Conservation (phyloP, 2,113 vertebrate genomes). For the Eleginops maclovinus region DNA sequence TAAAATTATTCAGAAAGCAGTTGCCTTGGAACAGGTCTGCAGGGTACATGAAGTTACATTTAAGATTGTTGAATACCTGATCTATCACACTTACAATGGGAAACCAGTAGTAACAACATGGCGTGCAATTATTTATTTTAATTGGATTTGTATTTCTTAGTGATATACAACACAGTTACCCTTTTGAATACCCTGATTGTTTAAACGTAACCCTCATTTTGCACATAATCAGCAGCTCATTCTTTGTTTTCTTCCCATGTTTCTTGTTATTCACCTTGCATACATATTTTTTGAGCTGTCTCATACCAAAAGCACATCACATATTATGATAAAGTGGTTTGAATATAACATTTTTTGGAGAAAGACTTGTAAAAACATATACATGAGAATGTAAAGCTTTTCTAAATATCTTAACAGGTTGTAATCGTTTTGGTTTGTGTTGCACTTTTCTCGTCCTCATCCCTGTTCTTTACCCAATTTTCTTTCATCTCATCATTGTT, state of each 20-base stretch:
- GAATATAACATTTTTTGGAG: too few species aligned
- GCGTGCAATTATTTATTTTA: neutral
- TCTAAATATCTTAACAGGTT: neutral
- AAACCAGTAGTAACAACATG: neutral
- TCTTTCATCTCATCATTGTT: neutral
- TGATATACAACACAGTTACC: neutral
- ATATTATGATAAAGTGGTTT: too few species aligned
- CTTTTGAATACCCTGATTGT: neutral
- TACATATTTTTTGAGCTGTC: neutral
- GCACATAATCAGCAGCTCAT: neutral
- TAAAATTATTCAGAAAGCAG: neutral
- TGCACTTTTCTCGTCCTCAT: neutral
- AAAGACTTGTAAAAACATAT: too few species aligned
- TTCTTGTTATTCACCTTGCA: neutral
- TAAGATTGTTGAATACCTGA: neutral
- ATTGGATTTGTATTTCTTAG: neutral
- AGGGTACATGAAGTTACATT: neutral
- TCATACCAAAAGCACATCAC: neutral
- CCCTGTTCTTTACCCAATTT: neutral
- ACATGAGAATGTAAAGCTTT: too few species aligned
- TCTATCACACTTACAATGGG: neutral
- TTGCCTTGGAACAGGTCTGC: neutral
- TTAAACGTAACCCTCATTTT: neutral
- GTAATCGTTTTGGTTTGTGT: neutral
- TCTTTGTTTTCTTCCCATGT: neutral